phyloP scores from a whole-genome alignment of 2,888 invertebrate genomes.

The Dryadula phaetusa region DNA sequence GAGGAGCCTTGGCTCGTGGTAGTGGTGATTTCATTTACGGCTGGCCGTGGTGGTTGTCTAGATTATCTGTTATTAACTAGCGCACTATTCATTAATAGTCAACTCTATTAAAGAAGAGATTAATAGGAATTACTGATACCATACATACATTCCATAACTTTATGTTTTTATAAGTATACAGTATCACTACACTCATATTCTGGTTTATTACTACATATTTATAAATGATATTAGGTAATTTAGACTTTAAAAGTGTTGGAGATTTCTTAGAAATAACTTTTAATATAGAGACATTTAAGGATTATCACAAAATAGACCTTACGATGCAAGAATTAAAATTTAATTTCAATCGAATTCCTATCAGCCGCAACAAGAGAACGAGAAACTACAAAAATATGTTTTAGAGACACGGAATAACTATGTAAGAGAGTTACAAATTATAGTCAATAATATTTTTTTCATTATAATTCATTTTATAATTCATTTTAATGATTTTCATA shows the following conservation, averaged over 20 bases:
- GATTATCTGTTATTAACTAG: constrained; percentile 28
- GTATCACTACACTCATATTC: background rate
- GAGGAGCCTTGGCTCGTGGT: constrained; percentile 66
- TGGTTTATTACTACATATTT: constrained; percentile 4
- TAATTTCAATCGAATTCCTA: background rate
- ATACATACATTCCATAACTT: background rate
- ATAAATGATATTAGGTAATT: constrained; percentile 16
- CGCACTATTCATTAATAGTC: constrained; percentile 10
- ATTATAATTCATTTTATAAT: background rate
- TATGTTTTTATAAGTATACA: constrained; percentile 4
- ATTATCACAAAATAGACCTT: background rate
- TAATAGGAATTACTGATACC: background rate
- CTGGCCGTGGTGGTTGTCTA: constrained; percentile 34
- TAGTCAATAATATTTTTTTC: background rate
- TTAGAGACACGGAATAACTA: constrained; percentile 12
- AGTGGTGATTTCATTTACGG: constrained; percentile 52
- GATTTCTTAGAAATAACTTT: constrained; percentile 16
- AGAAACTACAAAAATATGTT: constrained; percentile 21
- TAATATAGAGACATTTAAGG: background rate
- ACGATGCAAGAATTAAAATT: background rate
- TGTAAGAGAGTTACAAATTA: background rate
- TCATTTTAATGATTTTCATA: background rate
- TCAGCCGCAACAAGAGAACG: constrained; percentile 4
- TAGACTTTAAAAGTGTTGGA: constrained; percentile 15
- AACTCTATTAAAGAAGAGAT: constrained; percentile 21